Percentiles rank a stretch among this genome's conserved stretches.
Evolutionary conservation across 2,888 invertebrate genomes (phyloP).

Genomic region (Leptura quadrifasciata): DNA sequence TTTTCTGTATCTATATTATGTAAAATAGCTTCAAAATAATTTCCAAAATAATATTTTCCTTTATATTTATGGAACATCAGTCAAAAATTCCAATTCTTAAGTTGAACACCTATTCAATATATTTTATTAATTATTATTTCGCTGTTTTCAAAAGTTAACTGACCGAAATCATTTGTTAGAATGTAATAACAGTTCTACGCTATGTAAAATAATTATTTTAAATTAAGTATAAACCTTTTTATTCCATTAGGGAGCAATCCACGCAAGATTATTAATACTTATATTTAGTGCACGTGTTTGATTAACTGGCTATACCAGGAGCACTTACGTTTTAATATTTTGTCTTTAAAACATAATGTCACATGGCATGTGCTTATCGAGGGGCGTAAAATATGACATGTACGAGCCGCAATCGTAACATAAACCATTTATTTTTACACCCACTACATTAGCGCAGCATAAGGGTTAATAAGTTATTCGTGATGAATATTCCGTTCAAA

Average conservation of each 20-base stretch:
- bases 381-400: constrained; percentile 65
- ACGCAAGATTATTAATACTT: not conserved
- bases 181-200: not conserved
- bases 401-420: constrained; percentile 63
- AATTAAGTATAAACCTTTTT: not conserved
- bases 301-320: constrained; percentile 41
- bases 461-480: not conserved
- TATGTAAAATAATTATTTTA: not conserved
- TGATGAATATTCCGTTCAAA: not conserved
- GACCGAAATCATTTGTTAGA: no score
- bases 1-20: no score
- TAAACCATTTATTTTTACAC: constrained; percentile 68
- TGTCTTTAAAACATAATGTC: constrained; percentile 56
- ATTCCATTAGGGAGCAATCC: not conserved
- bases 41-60: no score
- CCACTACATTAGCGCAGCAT: constrained; percentile 56
- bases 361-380: constrained; percentile 61
- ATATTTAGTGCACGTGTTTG: constrained; percentile 11
- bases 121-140: no score
- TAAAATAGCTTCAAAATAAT: no score
- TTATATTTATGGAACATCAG: no score
- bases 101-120: no score
- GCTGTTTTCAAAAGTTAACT: no score
- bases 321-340: constrained; percentile 53
- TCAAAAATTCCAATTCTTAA: no score